Evolutionary conservation across 2,888 invertebrate species (phyloP), one percentile per base, ranked within the genome.

Genomic region (Cantharis lateralis): DNA sequence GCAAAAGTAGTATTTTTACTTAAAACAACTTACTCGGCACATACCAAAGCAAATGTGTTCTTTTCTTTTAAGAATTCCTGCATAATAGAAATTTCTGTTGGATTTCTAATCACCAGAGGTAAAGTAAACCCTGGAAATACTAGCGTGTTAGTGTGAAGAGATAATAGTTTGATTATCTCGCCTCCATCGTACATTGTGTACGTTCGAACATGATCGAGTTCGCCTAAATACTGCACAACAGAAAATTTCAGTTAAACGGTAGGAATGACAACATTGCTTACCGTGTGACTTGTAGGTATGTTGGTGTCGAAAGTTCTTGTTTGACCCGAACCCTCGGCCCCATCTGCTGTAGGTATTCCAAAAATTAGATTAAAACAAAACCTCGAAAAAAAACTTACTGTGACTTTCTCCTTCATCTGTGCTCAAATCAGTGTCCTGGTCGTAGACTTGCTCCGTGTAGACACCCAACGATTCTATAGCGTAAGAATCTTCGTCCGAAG

Each of bases 41-140:
- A 90, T 15, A 93, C 89, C 15, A 93, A 89, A 4, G 93, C 94
- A 86, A 94, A 93, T 3, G 93, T 92, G 78, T 91, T 89, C 80
- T 93, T 91, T 61, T 89, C 89, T 62, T 89, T 86, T 28, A 93
- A 90, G 78, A 91, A 91, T 20, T 89, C 87, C 71, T 90, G 88
- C 78, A 94, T 88, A 89, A 93, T 91, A 62, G 91, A 88, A 13
- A 92, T 90, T 68, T 90, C 90, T 24, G 89, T 86, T 32, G 90
- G 87, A 75, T 91, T 85, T 74, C 88, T 77, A 78, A 88, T 83
- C 63, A 93, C 92, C 79, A 96, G 90, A 0, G 96, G 96, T 20
- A 96, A 87, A 1, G 93, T 94, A 87, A 95, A 95, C 1, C 95
- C 95, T 9, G 96, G 96, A 80, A 95, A 93, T 15, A 95, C 91